Base-by-base conservation (phyloP, 2,797 vertebrate genomes). In the Poecilia velifera region DNA sequence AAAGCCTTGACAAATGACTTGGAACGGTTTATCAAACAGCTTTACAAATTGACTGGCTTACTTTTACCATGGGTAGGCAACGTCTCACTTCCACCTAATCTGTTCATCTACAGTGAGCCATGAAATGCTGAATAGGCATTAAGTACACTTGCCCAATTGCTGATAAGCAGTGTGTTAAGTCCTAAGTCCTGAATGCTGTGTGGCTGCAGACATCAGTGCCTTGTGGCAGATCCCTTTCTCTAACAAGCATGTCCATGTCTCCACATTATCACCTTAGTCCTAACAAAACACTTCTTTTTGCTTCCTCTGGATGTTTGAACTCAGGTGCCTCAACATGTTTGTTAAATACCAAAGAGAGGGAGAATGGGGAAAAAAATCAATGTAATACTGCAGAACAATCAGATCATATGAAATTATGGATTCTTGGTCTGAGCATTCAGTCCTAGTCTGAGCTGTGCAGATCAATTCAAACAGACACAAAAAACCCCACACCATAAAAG, bases 401-500 rank as follows among this genome's bases (percentile, higher is more conserved):
- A 97, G 96, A 96, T 97, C 96, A 96, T 96, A 96, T 97, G 95
- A 96, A 96, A 96, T 97, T 96, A 96, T 96, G 94, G 96, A 97
- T 97, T 97, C 97, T 95, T 96, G 96, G 96, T 96, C 96, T 95
- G 94, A 95, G 95, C 96, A 96, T 97, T 97, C 96, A 96, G 95
- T 95, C 95, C 91, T 96, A 96, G 95, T 97, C 96, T 95, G 95
- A 97, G 95, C 96, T 96, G 96, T 96, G 96, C 96, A 97, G 97
- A 97, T 97, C 97, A 97, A 97, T 97, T 97, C 96, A 96, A 97
- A 97, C 96, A 97, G 96, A 97, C 96, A 96, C 96, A 97, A 96
- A 96, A 94, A 55, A 10, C 97, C 97, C 96, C 95, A 94, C 83
- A 90, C 94, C 95, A 95, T 95, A 96, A 96, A 96, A 95, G 95